A percentile compares a stretch with the other conserved stretches of the same genome.
Evolutionary conservation across 2,888 invertebrate genomes (phyloP).

Genomic region (Atrina japonica): DNA sequence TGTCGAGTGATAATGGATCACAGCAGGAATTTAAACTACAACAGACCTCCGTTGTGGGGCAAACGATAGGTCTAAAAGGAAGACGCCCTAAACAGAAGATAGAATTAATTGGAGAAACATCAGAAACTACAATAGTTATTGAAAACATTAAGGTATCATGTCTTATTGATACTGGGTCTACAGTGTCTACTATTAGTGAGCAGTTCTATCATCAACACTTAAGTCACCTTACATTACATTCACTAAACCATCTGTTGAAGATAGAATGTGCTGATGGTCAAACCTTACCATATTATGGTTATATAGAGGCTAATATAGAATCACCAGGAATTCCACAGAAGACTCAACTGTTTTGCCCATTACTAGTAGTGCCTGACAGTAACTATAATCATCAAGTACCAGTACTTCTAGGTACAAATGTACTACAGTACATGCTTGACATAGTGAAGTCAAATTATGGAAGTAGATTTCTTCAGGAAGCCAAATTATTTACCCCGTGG

Average conservation of each 20-base stretch:
- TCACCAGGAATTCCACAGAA: neutral
- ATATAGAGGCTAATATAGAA: conserved; percentile 16
- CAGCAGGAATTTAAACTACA: neutral
- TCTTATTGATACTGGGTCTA: conserved; percentile 36
- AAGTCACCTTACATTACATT: conserved; percentile 10
- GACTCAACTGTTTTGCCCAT: conserved; percentile 6
- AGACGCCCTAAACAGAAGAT: neutral
- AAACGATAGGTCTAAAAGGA: neutral
- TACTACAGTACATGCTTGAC: conserved; percentile 8
- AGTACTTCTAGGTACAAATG: conserved; percentile 31
- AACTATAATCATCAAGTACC: too few relatives aligned
- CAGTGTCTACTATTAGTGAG: too few relatives aligned
- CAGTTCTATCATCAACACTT: too few relatives aligned
- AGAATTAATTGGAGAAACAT: conserved; percentile 16
- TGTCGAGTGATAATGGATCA: conserved; percentile 2
- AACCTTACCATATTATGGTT: conserved; percentile 31
- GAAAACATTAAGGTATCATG: conserved; percentile 1
- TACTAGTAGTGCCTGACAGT: conserved; percentile 14
- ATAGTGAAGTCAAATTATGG: conserved; percentile 16
- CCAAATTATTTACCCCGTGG: too few relatives aligned
- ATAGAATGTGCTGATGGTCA: too few relatives aligned
- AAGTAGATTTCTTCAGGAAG: conserved; percentile 21
- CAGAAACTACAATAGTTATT: conserved; percentile 19
- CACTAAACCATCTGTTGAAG: too few relatives aligned
- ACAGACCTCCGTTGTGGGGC: neutral